Evolutionary conservation across 30 jellyfish, hydroid and myxozoan genomes (phyloP).

Genomic region (Cassiopea xamachana): DNA sequence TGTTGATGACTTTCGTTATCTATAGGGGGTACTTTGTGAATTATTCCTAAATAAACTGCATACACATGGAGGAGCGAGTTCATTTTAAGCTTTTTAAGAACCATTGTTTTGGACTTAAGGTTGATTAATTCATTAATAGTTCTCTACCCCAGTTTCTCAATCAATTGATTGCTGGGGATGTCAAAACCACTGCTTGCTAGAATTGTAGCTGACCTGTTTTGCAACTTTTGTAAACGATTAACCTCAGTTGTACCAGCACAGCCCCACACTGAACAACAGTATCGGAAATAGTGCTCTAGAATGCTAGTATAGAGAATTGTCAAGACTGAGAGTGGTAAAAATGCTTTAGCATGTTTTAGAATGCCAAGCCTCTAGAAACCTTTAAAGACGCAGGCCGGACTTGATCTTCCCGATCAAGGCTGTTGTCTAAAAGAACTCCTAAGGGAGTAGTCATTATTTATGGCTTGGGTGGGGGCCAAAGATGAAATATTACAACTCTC

Average conservation of each 20-base stretch:
- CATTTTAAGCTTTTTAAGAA: constrained; percentile 21
- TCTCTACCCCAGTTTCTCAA: constrained; percentile 4
- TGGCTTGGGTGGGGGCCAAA: too few species aligned
- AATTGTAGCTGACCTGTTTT: constrained; percentile 7
- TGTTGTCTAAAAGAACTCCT: not conserved
- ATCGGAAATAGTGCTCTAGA: constrained; percentile 6
- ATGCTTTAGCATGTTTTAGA: not conserved
- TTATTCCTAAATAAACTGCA: not conserved
- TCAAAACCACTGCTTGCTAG: not conserved
- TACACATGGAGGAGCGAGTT: constrained; percentile 39
- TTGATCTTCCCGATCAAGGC: not conserved
- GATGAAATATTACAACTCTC: too few species aligned
- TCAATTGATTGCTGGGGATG: constrained; percentile 9
- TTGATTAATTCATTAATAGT: not conserved
- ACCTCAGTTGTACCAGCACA: constrained; percentile 8
- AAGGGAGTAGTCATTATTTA: not conserved
- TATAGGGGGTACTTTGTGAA: constrained; percentile 16
- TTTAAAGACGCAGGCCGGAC: not conserved
- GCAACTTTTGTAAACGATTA: constrained; percentile 1
- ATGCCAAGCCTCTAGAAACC: not conserved
- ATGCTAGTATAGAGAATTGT: not conserved
- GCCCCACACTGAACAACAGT: constrained; percentile 26
- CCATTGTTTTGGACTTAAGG: constrained; percentile 13
- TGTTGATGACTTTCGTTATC: constrained; percentile 13
- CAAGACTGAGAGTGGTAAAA: not conserved